Evolutionary conservation across 2,888 invertebrate genomes (phyloP), one percentile per base, ranked within the genome.

Genomic region (Steinernema hermaphroditum): DNA sequence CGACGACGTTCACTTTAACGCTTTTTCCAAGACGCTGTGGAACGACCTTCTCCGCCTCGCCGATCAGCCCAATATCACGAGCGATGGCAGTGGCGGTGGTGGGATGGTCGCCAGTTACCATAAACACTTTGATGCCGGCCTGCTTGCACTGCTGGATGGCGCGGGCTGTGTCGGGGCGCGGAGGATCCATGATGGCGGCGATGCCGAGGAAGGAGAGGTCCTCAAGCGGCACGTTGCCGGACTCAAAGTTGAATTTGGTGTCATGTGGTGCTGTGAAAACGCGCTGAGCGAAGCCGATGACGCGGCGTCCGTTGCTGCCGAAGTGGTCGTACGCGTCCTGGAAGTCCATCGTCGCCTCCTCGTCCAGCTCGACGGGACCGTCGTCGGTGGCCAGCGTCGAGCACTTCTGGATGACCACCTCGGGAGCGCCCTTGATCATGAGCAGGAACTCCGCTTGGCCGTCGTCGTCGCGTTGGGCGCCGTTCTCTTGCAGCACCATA

Each of bases 381-480:
- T 78, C 72, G 29, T 78, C 77, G 27, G 75, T 75, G 46, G 77
- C 75, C 29, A 80, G 62, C 0, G 73, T 71, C 14, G 78, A 76
- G 75, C 83, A 83, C 34, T 75, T 73, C 49, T 79, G 74, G 57
- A 81, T 76, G 29, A 83, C 54, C 22, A 82, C 79, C 69, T 83
- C 83, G 27, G 83, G 78, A 27, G 83, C 83, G 44, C 83, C 83
- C 71, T 83, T 83, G 70, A 82, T 78, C 77, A 83, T 77, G 62
- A 82, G 70, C n/a, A 43, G 44, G 73, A 78, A 79, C 54, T 73
- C 49, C 22, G 62, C 27, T 50, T 77, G 29, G 6, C 72, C 70
- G 49, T 41, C 50, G 8, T 46, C 57, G 46, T 72, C 29, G 62
- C 62, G 16, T 32, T 62, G 29, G 9, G 50, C 70, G 50, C 69